These are phyloP conservation scores for Troides oblongomaculatus DNA, from an alignment of 2,888 invertebrate genomes.

Conservation along the genomic window DNA sequence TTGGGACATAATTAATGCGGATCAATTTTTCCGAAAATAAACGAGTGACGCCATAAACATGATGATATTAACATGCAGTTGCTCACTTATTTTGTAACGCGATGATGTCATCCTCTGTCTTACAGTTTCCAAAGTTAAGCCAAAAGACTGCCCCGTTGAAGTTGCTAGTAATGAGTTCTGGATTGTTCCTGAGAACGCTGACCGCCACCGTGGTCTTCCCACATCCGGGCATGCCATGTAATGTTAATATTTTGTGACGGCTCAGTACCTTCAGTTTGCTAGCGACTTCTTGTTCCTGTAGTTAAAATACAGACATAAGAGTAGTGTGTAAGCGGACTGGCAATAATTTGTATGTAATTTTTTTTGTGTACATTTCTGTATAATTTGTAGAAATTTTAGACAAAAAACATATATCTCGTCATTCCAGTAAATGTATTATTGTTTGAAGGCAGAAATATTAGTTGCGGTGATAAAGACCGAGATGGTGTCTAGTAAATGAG, in stretches of 20 bases:
- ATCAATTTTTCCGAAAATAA: not conserved
- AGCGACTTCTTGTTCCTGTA: conserved; percentile 74
- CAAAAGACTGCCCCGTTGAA: conserved; percentile 81
- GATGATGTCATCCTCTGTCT: conserved; percentile 70
- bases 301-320: not conserved
- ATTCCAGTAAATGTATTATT: no score
- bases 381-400: no score
- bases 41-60: not conserved
- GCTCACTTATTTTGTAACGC: conserved; percentile 69
- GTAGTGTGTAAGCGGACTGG: not conserved
- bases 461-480: no score
- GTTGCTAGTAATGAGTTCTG: conserved; percentile 67
- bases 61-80: not conserved
- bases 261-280: conserved; percentile 64
- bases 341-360: not conserved
- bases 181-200: conserved; percentile 77
- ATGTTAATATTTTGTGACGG: conserved; percentile 79
- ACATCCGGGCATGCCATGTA: conserved; percentile 88
- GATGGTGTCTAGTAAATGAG: no score
- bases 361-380: no score
- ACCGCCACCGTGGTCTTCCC: conserved; percentile 86
- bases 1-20: not conserved
- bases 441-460: no score
- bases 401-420: no score
- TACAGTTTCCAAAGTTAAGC: conserved; percentile 77